phyloP scores from a whole-genome alignment of 2,797 vertebrate genomes.

The Semotilus atromaculatus region DNA sequence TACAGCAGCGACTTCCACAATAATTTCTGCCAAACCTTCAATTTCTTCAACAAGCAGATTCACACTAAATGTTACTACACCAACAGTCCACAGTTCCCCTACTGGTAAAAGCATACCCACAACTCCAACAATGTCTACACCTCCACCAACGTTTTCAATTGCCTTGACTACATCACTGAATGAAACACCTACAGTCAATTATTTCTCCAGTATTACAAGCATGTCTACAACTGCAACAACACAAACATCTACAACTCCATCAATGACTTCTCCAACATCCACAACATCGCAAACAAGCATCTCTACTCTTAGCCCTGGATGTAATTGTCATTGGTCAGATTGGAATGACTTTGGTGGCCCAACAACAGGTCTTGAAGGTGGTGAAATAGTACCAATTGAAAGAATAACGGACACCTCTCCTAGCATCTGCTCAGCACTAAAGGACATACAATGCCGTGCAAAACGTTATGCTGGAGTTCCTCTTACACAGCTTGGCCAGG shows the following conservation, averaged over 20 bases:
- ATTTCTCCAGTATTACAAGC: neutral
- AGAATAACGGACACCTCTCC: neutral
- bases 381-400: conserved; percentile 15
- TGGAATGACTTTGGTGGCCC: conserved; percentile 21
- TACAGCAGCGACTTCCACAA: neutral
- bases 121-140: neutral
- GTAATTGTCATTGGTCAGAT: conserved; percentile 26
- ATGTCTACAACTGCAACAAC: neutral
- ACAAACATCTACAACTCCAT: no score
- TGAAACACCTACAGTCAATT: neutral
- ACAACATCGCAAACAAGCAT: neutral
- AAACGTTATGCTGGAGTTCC: conserved; percentile 28
- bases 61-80: neutral
- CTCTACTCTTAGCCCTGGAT: neutral
- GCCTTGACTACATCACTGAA: neutral
- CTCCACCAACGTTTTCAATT: neutral
- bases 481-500: conserved; percentile 36
- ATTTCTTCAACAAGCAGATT: neutral
- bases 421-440: neutral
- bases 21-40: neutral
- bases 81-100: neutral
- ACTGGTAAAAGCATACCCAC: neutral
- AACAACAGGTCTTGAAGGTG: conserved; percentile 21
- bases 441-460: conserved; percentile 23
- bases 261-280: neutral